These are phyloP conservation scores for Oreochromis tanganicae DNA, from an alignment of 2,113 vertebrate genomes.

Conservation along the genomic window DNA sequence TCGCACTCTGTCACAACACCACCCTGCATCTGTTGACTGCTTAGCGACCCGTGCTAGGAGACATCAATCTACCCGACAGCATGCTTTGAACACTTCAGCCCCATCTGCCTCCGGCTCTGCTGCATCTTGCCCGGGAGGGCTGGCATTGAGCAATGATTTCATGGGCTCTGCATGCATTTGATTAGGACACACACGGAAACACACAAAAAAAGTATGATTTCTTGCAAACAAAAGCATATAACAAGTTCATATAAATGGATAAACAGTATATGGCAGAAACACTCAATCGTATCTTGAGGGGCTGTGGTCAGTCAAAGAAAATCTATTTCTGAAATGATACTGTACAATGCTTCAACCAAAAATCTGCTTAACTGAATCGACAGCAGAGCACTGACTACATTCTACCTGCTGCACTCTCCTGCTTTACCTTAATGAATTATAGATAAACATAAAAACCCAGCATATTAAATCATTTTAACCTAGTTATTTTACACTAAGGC, in stretches of 20 bases:
- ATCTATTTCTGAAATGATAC: not conserved
- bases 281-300: not conserved
- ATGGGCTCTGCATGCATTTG: not conserved
- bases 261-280: not conserved
- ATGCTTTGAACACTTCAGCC: not conserved
- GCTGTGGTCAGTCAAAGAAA: not conserved
- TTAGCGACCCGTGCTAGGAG: conserved; percentile 9
- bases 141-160: not conserved
- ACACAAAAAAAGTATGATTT: not conserved
- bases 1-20: conserved; percentile 9
- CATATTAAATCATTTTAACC: not conserved
- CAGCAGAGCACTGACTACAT: not conserved
- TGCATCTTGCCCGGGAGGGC: not conserved
- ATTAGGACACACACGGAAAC: not conserved
- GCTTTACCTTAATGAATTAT: not conserved
- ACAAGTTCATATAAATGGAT: not conserved
- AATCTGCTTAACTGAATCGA: not conserved
- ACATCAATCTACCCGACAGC: conserved; percentile 35
- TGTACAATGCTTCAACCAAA: not conserved
- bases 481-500: not conserved
- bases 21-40: conserved; percentile 39
- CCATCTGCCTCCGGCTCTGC: conserved; percentile 31
- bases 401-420: not conserved
- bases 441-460: not conserved
- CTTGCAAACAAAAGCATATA: not conserved